Base-by-base conservation (phyloP, 2,888 invertebrate genomes). In the Leucania comma region DNA sequence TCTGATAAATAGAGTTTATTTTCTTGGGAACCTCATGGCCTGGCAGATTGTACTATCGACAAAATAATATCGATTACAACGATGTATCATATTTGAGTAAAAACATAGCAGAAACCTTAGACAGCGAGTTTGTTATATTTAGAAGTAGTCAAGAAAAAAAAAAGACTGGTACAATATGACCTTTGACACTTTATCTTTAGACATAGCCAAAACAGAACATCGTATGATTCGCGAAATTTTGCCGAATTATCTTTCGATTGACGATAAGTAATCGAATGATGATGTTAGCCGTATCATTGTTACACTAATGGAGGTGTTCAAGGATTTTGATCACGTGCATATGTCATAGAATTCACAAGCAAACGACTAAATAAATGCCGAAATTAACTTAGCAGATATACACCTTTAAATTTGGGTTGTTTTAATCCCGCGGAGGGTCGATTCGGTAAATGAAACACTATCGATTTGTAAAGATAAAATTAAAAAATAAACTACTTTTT, bases 201-300 rank as follows among this genome's bases (percentile, higher is more conserved):
- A 53, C 26, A 54, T 46, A 75, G 67, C 24, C 67, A 80, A 76
- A 76, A 75, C 50, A 68, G 46, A 76, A 62, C 22, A 75, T 81
- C 81, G 68, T 63, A 76, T 68, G 81, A 75, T 75, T 59, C n/a
- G 61, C 48, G 24, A 62, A 80, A 12, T 58, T 17, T 61, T 75
- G 24, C 32, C 35, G 38, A 75, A 58, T 75, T 51, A 59, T 54
- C 48, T 67, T 48, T 22, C n/a, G 32, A 50, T 22, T 29, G 58
- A 54, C 54, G 50, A 68, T 75, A 48, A 50, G 24, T 63, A 68
- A 81, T 76, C 81, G 42, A 46, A 24, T 46, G 22, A 51, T 63
- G 79, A 50, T 75, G 57, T 63, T 50, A 24, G 5, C 32, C 61
- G 9, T 61, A 75, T 42, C 42, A 42, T n/a, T 12, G 38, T 53